Base-by-base conservation (phyloP, 1,140 invertebrate genomes). In the Planococcus citri region DNA sequence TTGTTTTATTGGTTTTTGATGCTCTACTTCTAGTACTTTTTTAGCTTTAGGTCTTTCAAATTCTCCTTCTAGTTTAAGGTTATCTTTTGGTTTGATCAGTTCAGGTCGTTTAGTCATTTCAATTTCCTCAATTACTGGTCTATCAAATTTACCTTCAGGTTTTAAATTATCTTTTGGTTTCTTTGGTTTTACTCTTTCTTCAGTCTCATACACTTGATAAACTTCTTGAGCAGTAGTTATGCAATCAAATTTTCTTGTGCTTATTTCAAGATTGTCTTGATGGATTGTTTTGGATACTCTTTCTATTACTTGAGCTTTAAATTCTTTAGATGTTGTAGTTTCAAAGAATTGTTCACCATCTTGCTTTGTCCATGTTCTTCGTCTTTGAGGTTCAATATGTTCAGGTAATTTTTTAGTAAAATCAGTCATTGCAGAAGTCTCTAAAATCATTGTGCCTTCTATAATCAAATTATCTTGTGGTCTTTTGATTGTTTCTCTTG, bases 331-430 rank as follows among this genome's bases (percentile, higher is more conserved):
- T 69, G 80, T 78, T 71, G 83, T 79, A 1, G 82, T 85, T 20
- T 83, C 81, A 75, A 86, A 85, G 73, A 85, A 86, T 75, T 83
- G 84, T 69, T 84, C 84, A 69, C 84, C 83, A 77, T 85, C 86
- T 79, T 84, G 85, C 77, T 85, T 88, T 20, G 85, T 87, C 84
- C 85, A 87, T 1, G 85, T 87, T 68, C 85, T 76, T 72, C 82
- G 77, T 73, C 85, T 78, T 72, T 83, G 80, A 12, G 83, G 80
- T 70, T 79, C 80, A 76, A 83, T 82, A 21, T 82, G 73, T 27
- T 79, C 75, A 6, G 78, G 76, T 27, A 75, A 77, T 75, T 86
- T 85, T 75, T 85, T 78, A 1, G 82, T 82, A 72, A 79, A 87
- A 69, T 87, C 84, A 67, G 79, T 76, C 74, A 82, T 82, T 68